Percentiles rank a stretch among this genome's conserved stretches.
Conservation (phyloP, 2,888 invertebrate species). For the Cancer borealis region DNA sequence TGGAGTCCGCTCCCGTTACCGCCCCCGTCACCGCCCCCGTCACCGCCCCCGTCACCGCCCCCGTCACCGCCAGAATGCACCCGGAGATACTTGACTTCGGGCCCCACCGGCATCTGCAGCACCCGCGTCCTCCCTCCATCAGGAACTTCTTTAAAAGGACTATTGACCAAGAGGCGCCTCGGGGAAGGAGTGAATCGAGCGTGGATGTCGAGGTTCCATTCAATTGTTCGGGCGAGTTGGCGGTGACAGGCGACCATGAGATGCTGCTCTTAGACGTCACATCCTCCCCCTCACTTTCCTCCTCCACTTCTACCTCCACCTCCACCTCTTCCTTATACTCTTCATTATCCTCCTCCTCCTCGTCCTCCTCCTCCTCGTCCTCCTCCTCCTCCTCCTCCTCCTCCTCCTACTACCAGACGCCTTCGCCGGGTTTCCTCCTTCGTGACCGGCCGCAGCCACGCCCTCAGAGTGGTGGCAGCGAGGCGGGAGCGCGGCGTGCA, state of each 20-base stretch:
- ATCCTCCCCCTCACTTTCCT: background rate
- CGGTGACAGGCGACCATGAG: background rate
- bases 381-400: background rate
- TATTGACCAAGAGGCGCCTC: background rate
- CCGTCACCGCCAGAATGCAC: background rate
- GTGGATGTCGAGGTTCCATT: background rate
- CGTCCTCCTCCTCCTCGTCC: background rate
- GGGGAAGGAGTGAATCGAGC: too few relatives aligned
- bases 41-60: background rate
- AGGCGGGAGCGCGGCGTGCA: background rate
- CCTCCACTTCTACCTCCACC: background rate
- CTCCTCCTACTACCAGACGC: background rate
- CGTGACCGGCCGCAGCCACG: background rate
- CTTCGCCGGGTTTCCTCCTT: background rate
- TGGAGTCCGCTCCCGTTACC: background rate
- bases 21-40: background rate
- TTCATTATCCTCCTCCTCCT: background rate
- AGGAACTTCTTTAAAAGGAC: slow-evolving; percentile 48
- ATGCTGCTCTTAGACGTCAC: background rate
- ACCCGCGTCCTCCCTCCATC: slow-evolving; percentile 14
- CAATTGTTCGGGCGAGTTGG: background rate
- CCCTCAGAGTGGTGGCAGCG: background rate
- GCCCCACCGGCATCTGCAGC: background rate
- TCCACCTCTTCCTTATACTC: background rate
- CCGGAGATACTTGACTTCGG: background rate